Percentiles rank a stretch among this genome's conserved stretches.
Evolutionary conservation across 35 echinoderm and acorn worm genomes (phyloP).

Genomic region (Ophiothrix spiculata): DNA sequence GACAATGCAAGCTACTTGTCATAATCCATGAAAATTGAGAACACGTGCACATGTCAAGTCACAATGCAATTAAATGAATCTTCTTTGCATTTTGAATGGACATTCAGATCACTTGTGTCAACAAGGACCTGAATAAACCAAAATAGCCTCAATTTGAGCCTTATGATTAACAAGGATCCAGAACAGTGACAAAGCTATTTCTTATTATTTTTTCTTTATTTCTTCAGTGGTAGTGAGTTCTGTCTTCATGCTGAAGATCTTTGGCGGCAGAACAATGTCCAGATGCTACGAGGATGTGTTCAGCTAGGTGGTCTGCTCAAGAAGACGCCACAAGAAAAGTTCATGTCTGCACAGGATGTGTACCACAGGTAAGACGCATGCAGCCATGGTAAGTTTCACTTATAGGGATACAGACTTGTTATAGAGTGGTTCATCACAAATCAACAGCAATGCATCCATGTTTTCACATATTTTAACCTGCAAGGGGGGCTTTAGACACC

Average conservation of each 20-base stretch:
- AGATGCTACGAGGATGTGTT: constrained; percentile 75
- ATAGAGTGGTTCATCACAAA: too few species aligned
- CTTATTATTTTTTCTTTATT: not conserved
- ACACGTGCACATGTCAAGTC: too few species aligned
- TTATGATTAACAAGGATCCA: too few species aligned
- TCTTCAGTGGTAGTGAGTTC: constrained; percentile 18
- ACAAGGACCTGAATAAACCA: too few species aligned
- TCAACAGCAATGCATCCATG: too few species aligned
- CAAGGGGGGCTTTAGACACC: not conserved
- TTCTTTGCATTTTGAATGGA: too few species aligned
- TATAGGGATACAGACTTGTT: too few species aligned
- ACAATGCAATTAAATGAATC: too few species aligned
- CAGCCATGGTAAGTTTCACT: constrained; percentile 12
- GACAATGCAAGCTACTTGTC: too few species aligned
- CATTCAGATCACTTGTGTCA: too few species aligned
- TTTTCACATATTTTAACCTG: not conserved
- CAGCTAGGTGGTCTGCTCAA: constrained; percentile 63
- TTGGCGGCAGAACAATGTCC: constrained; percentile 46
- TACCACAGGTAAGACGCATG: constrained; percentile 62
- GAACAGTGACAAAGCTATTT: not conserved
- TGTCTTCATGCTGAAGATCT: constrained; percentile 74
- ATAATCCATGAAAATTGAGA: too few species aligned
- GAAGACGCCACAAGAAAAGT: constrained; percentile 61
- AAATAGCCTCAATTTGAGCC: too few species aligned
- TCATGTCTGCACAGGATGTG: constrained; percentile 60